Evolutionary conservation across 2,113 vertebrate genomes (phyloP), one percentile per base, ranked within the genome.

Genomic region (Phaethon lepturus): DNA sequence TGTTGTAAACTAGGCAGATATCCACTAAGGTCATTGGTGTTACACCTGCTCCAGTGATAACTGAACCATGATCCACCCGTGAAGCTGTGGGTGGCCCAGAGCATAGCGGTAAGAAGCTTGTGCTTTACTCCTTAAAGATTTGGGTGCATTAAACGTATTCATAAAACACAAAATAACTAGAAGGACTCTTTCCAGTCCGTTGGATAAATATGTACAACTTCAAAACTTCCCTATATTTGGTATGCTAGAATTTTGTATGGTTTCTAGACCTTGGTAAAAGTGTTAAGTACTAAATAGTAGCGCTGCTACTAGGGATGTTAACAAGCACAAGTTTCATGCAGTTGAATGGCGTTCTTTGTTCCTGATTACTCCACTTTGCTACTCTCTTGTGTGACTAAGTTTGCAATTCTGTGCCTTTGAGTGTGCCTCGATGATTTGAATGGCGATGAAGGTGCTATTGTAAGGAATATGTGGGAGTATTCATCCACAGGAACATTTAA

Each of bases 401-500:
- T 96, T 82, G 86, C 90, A 91, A 40, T 88, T 95, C 92, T 93
- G 90, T 88, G 72, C 67, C 58, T 95, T 89, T 88, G 75, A 95
- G 81, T 77, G 74, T 49, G 86, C 91, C 91, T 95, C 8, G 66
- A 93, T 97, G 90, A 92, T 93, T 49, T 53, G 71, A 90, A 91
- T 33, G 0, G 90, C 80, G 94, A 86, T 82, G 86, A 95, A 95
- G 94, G 91, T 95, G 82, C 96, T 97, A 95, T 96, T 97, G 94
- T 94, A 79, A 97, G 97, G 86, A 93, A 23, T 88, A 50, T 76
- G 92, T 97, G 82, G 94, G 96, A 91, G 96, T 95, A 93, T 87
- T 90, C 84, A 93, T 84, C 93, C 81, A 96, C 92, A 94, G 92
- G 94, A 97, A 97, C 94, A 94, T 93, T 96, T 94, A 87, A 97